Base-by-base conservation (phyloP, 2,888 invertebrate species). In the Leptinotarsa juncta region DNA sequence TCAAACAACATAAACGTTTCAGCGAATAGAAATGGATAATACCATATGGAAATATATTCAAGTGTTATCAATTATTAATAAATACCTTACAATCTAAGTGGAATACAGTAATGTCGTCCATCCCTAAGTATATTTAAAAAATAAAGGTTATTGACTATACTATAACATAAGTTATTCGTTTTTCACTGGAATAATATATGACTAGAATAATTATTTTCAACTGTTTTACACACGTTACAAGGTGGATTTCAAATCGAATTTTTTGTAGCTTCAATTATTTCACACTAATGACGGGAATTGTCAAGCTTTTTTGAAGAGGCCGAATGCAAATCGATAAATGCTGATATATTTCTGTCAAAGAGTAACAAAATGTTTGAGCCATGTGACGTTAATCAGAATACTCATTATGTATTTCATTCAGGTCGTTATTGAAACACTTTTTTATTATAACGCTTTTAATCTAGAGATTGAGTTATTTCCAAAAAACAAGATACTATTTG, bases 11-110 rank as follows among this genome's bases (percentile, higher is more conserved):
- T n/a, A 10, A 16, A 62, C 7, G 62, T 42, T 62, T 32, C 14
- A 42, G 62, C 14, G 62, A 42, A n/a, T n/a, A 62, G 10, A 16
- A 7, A 32, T 62, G 62, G 42, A 62, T 5, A n/a, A 62, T 62
- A n/a, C 42, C 62, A 62, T 18, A 57, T 4, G 23, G 23, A 57
- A 57, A 3, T 57, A 42, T 42, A 62, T 32, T 62, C n/a, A 32
- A 62, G 10, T 14, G 57, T 57, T 57, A 57, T 57, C 23, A 57
- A 57, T 57, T 57, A 62, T n/a, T 62, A 62, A 62, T 62, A 62
- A 62, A 62, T 62, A 62, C 14, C 62, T 32, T 62, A 32, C 16
- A 62, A 42, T 62, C 62, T 62, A 62, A 62, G n/a, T 62, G 62
- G 62, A 62, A 62, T 62, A 62, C 42, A 62, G n/a, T 18, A 62